These are phyloP conservation scores for Saxidomus purpurata DNA, from an alignment of 1,140 invertebrate species.

Conservation along the genomic window DNA sequence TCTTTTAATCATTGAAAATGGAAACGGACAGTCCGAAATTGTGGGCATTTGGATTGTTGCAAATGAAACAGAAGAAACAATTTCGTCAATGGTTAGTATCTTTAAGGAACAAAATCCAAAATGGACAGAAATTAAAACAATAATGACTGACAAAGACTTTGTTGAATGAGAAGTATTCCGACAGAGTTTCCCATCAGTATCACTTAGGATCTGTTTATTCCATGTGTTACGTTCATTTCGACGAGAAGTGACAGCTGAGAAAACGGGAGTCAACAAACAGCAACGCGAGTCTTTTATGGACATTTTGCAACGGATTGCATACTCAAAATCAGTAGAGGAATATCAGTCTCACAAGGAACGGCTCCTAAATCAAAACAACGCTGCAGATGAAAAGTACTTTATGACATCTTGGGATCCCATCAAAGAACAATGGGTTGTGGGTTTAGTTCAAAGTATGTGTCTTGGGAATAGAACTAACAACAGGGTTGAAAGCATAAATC, in stretches of 20 bases:
- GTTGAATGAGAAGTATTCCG: background rate
- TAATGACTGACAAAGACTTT: constrained; percentile 12
- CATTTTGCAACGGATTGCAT: background rate
- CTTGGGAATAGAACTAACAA: constrained; percentile 6
- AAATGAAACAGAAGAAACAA: background rate
- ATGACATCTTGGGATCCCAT: background rate
- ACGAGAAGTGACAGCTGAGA: background rate
- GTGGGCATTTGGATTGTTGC: background rate
- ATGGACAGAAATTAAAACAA: background rate
- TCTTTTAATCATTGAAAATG: background rate
- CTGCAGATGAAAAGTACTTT: no score
- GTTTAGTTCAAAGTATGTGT: background rate
- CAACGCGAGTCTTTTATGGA: background rate
- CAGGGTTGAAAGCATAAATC: background rate
- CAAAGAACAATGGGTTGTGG: constrained; percentile 6
- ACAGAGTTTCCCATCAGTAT: background rate
- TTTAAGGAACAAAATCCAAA: background rate
- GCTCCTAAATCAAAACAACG: no score
- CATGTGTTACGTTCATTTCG: background rate
- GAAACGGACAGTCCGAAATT: background rate
- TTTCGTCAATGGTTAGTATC: background rate
- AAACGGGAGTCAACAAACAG: background rate
- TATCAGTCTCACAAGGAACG: background rate
- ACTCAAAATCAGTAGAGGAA: background rate
- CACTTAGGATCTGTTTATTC: background rate